Evolutionary conservation across 2,797 vertebrate species (phyloP), one percentile per base, ranked within the genome.

Genomic region (Channa striata): DNA sequence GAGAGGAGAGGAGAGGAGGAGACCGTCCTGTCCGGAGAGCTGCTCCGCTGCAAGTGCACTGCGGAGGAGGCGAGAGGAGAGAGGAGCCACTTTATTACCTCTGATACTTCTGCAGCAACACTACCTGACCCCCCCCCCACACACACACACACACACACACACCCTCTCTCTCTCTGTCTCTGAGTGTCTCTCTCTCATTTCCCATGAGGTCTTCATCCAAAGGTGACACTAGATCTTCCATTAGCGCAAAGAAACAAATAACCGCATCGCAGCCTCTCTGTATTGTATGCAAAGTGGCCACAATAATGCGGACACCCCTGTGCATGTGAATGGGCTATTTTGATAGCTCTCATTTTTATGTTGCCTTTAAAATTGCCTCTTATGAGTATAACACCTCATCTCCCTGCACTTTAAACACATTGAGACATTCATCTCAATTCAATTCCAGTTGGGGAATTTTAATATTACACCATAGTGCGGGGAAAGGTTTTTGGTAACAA

Each of bases 11-110:
- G n/a, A n/a, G 72, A 36, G 57, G 53, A 72, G 59, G 37, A 74
- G 74, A 84, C 76, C 68, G 91, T 92, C 90, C 89, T 90, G 92
- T 87, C 80, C 88, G 78, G 82, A 91, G 80, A 39, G 83, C 81
- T 72, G 85, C 88, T 89, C 78, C 82, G 91, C 86, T 89, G 87
- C 86, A 89, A 94, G 92, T 90, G 93, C 91, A 93, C 90, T 94
- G 93, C 92, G 76, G 92, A 93, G 92, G 87, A 92, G 84, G 78
- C 40, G 68, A 69, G 84, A 68, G 71, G 49, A 19, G 47, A 58
- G 64, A 72, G 70, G 50, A 56, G 63, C 74, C 61, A 40, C 42
- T 81, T 88, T 86, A 82, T 87, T 81, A 76, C 72, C 72, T 74
- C 83, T 62, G 71, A 80, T 81, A 63, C 53, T 87, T 73, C 87